A percentile compares a stretch with the other conserved stretches of the same genome.
phyloP scores from a whole-genome alignment of 2,888 invertebrate species.

The Petrophora chlorosata region DNA sequence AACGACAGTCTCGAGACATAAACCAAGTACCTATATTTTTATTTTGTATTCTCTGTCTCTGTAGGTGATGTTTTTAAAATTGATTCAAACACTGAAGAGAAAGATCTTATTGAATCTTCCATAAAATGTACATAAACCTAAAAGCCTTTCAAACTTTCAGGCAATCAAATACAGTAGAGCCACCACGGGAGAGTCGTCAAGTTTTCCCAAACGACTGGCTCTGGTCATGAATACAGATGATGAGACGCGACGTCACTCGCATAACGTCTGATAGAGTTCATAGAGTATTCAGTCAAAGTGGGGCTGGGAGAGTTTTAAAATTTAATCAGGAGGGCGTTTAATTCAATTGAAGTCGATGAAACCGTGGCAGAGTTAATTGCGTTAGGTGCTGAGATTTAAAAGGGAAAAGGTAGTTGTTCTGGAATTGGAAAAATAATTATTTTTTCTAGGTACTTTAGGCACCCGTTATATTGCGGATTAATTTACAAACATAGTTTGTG shows the following conservation, averaged over 20 bases:
- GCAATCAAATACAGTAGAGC: neutral
- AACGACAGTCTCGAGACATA: too few relatives aligned
- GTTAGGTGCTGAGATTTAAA: too few relatives aligned
- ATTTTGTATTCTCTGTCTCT: too few relatives aligned
- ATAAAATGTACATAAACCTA: neutral
- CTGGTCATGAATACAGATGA: slow-evolving; percentile 34
- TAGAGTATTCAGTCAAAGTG: neutral
- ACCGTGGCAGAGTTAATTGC: neutral
- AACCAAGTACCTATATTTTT: too few relatives aligned
- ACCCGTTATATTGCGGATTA: too few relatives aligned
- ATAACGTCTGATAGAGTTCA: slow-evolving; percentile 1
- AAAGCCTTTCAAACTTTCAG: neutral
- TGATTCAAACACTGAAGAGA: too few relatives aligned
- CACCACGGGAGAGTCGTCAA: slow-evolving; percentile 11
- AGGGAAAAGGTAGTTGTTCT: too few relatives aligned
- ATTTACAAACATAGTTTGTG: too few relatives aligned
- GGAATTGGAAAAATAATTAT: too few relatives aligned
- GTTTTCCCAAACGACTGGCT: slow-evolving; percentile 13
- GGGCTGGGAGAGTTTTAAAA: neutral
- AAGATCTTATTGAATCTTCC: too few relatives aligned
- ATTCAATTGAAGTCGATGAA: slow-evolving; percentile 4
- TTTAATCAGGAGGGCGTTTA: slow-evolving; percentile 6
- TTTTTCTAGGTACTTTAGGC: too few relatives aligned
- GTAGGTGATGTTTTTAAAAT: too few relatives aligned
- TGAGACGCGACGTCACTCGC: slow-evolving; percentile 9